Conservation (phyloP, 2,113 vertebrate species). For the Cynoglossus semilaevis region DNA sequence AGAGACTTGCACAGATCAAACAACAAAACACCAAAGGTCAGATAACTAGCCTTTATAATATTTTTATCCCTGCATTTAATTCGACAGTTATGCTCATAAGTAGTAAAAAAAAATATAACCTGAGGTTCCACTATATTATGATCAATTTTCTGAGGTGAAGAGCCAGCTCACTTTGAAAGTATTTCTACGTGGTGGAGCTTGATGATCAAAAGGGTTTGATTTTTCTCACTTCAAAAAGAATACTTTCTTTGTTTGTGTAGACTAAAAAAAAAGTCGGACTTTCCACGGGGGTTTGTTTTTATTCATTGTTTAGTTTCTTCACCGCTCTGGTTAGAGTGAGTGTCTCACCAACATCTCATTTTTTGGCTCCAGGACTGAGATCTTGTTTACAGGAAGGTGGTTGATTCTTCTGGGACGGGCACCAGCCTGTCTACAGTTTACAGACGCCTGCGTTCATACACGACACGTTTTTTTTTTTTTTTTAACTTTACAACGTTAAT, state of each 20-base stretch:
- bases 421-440: background rate
- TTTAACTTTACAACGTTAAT: too few relatives aligned
- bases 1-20: too few relatives aligned
- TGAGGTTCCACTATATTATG: constrained; percentile 34
- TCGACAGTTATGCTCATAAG: background rate
- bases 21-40: too few relatives aligned
- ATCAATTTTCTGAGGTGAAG: constrained; percentile 38
- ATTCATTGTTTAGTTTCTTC: constrained; percentile 30
- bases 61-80: background rate
- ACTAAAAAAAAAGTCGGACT: constrained; percentile 10
- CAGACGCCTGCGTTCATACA: background rate
- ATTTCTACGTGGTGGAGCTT: constrained; percentile 4
- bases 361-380: constrained; percentile 12
- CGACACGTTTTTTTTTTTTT: background rate
- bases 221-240: constrained; percentile 41
- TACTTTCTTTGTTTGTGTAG: constrained; percentile 8
- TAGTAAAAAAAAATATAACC: constrained; percentile 23
- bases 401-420: background rate
- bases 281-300: constrained; percentile 10
- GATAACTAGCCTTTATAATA: too few relatives aligned
- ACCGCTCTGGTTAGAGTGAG: background rate
- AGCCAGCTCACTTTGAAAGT: constrained; percentile 30
- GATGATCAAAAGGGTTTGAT: constrained; percentile 26
- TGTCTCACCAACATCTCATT: constrained; percentile 7
- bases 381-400: constrained; percentile 9